phyloP scores from a whole-genome alignment of 53 echinoderm and acorn worm species.

The Mesocentrotus franciscanus region DNA sequence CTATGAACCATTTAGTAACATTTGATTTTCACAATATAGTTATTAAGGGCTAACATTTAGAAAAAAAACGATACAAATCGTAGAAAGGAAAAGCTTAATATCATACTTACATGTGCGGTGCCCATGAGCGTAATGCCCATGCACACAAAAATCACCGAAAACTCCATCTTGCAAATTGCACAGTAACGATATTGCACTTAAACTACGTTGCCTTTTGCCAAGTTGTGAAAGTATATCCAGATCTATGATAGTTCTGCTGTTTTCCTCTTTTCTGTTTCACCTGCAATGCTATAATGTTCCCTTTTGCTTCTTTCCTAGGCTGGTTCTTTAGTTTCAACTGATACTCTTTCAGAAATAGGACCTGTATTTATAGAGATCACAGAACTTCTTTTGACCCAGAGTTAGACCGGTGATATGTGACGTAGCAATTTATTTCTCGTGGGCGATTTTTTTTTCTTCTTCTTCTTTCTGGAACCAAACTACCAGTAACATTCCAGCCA shows the following conservation, averaged over 20 bases:
- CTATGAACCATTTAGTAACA: no score
- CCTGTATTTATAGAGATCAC: slow-evolving; percentile 1
- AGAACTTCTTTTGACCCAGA: background rate
- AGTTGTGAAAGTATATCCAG: background rate
- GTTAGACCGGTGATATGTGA: background rate
- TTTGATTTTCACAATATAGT: no score
- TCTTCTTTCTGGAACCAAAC: background rate
- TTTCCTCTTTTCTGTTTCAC: background rate
- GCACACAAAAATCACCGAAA: background rate
- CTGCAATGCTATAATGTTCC: background rate
- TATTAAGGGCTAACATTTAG: no score
- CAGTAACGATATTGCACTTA: background rate
- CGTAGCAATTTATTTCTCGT: background rate
- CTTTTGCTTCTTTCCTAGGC: background rate
- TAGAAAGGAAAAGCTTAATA: no score
- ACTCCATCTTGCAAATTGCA: background rate
- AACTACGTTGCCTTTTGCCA: background rate
- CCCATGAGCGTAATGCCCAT: slow-evolving; percentile 31
- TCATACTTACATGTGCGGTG: slow-evolving; percentile 15
- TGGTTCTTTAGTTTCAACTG: background rate
- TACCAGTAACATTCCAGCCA: background rate
- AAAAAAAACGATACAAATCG: no score
- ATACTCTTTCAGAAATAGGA: background rate
- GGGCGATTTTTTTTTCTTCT: background rate
- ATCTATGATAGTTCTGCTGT: background rate